phyloP scores from a whole-genome alignment of 2,888 invertebrate genomes.

The Loripinus fragilis region DNA sequence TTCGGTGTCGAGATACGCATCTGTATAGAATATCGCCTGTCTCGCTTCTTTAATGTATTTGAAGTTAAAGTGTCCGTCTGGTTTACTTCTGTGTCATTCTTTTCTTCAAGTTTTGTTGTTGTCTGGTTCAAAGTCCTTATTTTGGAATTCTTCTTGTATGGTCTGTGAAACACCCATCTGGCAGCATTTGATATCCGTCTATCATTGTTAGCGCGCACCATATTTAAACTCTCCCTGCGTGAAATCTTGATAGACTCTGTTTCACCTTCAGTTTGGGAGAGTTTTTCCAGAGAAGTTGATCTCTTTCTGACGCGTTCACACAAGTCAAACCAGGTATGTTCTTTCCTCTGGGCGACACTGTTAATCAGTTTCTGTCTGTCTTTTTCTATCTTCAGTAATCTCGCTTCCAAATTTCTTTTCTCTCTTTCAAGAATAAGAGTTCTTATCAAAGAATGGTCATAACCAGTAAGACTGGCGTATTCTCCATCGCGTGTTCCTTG shows the following conservation, averaged over 20 bases:
- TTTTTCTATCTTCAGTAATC: slow-evolving; percentile 35
- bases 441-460: neutral
- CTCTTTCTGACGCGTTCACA: slow-evolving; percentile 31
- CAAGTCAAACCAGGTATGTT: slow-evolving; percentile 38
- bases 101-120: neutral
- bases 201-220: slow-evolving; percentile 23
- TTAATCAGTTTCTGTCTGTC: slow-evolving; percentile 30
- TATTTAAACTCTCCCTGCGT: slow-evolving; percentile 35
- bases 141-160: neutral
- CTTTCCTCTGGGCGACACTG: slow-evolving; percentile 25
- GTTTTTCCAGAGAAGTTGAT: slow-evolving; percentile 33
- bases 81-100: neutral
- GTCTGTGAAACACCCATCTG: neutral
- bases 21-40: slow-evolving; percentile 1
- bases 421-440: slow-evolving; percentile 33
- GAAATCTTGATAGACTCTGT: slow-evolving; percentile 43
- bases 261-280: slow-evolving; percentile 12
- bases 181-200: neutral
- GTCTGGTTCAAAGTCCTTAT: neutral
- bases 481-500: neutral
- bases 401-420: slow-evolving; percentile 27
- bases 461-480: neutral
- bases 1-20: neutral
- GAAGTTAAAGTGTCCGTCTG: neutral
- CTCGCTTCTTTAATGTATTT: neutral